Conservation (phyloP, 2,888 invertebrate genomes). For the Sinhomidia bicolor region DNA sequence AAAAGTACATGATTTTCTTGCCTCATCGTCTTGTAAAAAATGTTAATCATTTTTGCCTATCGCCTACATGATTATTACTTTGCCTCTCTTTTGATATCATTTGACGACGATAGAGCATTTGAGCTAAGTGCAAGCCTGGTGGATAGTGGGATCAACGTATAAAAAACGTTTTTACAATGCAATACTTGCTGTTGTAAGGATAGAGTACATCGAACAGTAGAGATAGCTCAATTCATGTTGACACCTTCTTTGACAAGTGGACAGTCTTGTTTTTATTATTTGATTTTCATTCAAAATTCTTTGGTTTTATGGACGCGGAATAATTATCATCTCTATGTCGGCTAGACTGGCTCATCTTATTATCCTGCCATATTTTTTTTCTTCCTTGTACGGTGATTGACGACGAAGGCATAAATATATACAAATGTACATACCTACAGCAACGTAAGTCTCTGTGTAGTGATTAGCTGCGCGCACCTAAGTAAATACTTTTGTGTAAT, state of each 20-base stretch:
- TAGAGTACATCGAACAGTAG: neutral
- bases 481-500: neutral
- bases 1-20: conserved; percentile 30
- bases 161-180: neutral
- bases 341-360: conserved; percentile 35
- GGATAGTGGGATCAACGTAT: no score
- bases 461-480: neutral
- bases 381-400: neutral
- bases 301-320: conserved; percentile 50
- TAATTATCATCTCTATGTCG: conserved; percentile 50
- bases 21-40: conserved; percentile 25
- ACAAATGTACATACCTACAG: neutral
- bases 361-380: neutral
- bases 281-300: neutral
- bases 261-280: conserved; percentile 65
- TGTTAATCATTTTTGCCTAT: conserved; percentile 49
- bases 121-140: neutral
- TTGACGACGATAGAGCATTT: neutral
- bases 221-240: conserved; percentile 55
- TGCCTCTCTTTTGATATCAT: neutral
- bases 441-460: no score
- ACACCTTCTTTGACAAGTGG: conserved; percentile 71
- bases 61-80: conserved; percentile 57
- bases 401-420: neutral
- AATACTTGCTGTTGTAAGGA: no score